Base-by-base conservation (phyloP, 30 jellyfish, hydroid and myxozoan species). In the Cassiopea xamachana region DNA sequence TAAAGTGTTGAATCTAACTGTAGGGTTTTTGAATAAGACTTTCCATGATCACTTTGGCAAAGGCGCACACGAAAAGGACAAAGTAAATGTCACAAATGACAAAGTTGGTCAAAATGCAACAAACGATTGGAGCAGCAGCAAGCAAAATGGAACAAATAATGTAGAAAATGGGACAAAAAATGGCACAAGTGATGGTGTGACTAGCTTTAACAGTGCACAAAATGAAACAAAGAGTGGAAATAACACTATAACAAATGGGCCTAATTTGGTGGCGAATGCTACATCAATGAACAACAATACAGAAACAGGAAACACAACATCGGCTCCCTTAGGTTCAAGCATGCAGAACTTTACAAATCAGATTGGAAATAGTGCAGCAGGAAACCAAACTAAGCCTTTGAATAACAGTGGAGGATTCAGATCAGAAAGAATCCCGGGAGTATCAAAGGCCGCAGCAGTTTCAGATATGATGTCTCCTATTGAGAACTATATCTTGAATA, bases 381-480 rank as follows among this genome's bases (percentile, higher is more conserved):
- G n/a, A 14, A 77, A 88, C 12, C 75, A 39, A 15, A 43, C 27
- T 69, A 68, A 68, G 10, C 79, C 60, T 5, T 16, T 39, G 39
- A 84, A 84, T 46, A 48, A 15, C 44, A 84, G 79, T 70, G 69
- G 77, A 3, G 92, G 92, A 2, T 84, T 84, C 86, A 70, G 86
- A 79, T 87, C 94, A 60, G 84, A 69, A 48, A 76, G 67, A 27
- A 68, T 87, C 59, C 94, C 94, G 1, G 94, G 89, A 1, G 80
- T 51, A 43, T 77, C 94, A 3, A 69, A 48, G 12, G 94, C 94
- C 1, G 67, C 94, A 6, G 94, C 94, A 43, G 94, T 87, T 2
- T 87, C 94, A 2, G 94, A 87, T 43, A 77, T 87, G 94, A 87
- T 87, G 94, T 87, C 94, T 27, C 94, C 94, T 14, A 59, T 87